Evolutionary conservation across 2,888 invertebrate genomes (phyloP).

Genomic region (Archaeoteleia sp.): DNA sequence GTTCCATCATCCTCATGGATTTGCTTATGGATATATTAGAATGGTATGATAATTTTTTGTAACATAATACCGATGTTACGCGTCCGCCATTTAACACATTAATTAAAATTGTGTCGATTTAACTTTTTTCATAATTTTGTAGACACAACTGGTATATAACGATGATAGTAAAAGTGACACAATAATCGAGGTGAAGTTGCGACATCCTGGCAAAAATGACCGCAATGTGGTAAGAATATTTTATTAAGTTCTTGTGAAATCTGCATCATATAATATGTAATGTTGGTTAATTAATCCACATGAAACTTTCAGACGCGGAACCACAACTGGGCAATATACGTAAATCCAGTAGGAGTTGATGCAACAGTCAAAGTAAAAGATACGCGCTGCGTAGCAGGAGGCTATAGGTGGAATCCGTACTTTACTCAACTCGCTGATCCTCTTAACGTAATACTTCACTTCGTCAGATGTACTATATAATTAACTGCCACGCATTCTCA

Average conservation of each 20-base stretch:
- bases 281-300: conserved; percentile 6
- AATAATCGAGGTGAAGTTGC: conserved; percentile 89
- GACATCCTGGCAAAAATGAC: conserved; percentile 91
- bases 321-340: conserved; percentile 93
- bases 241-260: conserved; percentile 14
- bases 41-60: conserved; percentile 78
- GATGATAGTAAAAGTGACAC: conserved; percentile 93
- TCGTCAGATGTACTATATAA: conserved; percentile 18
- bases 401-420: conserved; percentile 94
- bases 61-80: too few species aligned
- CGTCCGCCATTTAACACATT: too few species aligned
- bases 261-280: conserved; percentile 3
- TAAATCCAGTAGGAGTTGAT: conserved; percentile 94
- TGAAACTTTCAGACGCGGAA: conserved; percentile 80
- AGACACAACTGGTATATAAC: conserved; percentile 90
- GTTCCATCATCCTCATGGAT: conserved; percentile 92
- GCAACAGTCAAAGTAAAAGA: conserved; percentile 86
- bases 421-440: conserved; percentile 93
- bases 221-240: conserved; percentile 81
- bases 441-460: conserved; percentile 81
- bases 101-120: too few species aligned
- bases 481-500: neutral
- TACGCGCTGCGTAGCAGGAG: conserved; percentile 92
- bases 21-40: conserved; percentile 89
- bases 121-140: conserved; percentile 63